Evolutionary conservation across 2,888 invertebrate genomes (phyloP).

Genomic region (Heliconius charithonia): DNA sequence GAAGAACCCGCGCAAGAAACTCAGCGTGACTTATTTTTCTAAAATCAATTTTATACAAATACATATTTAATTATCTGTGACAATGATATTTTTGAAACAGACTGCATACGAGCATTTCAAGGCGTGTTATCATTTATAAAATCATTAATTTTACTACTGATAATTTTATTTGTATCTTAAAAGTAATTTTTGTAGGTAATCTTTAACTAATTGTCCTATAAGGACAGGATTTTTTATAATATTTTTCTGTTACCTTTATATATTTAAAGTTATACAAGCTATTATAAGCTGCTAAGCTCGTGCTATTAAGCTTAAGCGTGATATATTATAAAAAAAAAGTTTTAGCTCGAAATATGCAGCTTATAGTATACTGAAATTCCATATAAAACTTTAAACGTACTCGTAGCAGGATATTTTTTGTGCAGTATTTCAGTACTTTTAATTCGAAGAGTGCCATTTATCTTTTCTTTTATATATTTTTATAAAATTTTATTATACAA

Average conservation of each 20-base stretch:
- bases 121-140: too few species aligned
- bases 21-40: too few species aligned
- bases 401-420: not conserved
- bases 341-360: not conserved
- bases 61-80: too few species aligned
- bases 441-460: not conserved
- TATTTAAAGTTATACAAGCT: too few species aligned
- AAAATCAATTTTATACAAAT: too few species aligned
- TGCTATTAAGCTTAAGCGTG: not conserved
- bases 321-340: not conserved
- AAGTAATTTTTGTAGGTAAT: not conserved
- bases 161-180: not conserved
- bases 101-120: too few species aligned
- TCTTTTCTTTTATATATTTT: too few species aligned
- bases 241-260: not conserved
- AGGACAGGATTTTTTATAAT: not conserved
- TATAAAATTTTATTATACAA: not conserved
- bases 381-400: not conserved
- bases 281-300: too few species aligned
- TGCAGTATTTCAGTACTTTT: not conserved
- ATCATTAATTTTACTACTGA: too few species aligned
- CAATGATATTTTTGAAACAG: too few species aligned
- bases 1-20: too few species aligned
- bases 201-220: not conserved
- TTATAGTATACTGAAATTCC: slow-evolving; percentile 1